Conservation (phyloP, 2,888 invertebrate genomes). For the Spisula solida region DNA sequence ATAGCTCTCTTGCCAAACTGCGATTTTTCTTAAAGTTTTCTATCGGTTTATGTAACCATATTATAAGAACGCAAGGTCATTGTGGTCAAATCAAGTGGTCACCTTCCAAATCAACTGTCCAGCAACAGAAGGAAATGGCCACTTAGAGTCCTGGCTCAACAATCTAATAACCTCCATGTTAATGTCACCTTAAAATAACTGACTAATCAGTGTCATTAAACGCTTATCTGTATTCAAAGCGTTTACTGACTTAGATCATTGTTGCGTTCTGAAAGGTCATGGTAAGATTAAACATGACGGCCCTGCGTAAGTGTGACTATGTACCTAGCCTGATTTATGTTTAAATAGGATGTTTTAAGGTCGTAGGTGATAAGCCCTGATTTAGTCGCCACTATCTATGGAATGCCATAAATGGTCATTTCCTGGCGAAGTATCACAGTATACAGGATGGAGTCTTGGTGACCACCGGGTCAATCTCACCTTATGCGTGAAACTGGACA, state of each 20-base stretch:
- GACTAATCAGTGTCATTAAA: not conserved
- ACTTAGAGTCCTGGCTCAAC: slow-evolving; percentile 35
- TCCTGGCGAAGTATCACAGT: slow-evolving; percentile 31
- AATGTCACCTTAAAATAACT: slow-evolving; percentile 35
- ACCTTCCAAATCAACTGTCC: not conserved
- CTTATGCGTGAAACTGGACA: slow-evolving; percentile 47
- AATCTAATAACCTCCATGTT: slow-evolving; percentile 30
- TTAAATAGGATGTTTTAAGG: slow-evolving; percentile 56
- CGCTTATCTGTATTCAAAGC: not conserved
- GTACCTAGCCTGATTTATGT: slow-evolving; percentile 28
- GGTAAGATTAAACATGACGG: slow-evolving; percentile 34
- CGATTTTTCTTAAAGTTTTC: no score
- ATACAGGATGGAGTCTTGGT: slow-evolving; percentile 6
- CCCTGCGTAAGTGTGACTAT: slow-evolving; percentile 37
- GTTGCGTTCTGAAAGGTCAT: not conserved
- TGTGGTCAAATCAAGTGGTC: not conserved
- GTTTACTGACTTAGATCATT: slow-evolving; percentile 3
- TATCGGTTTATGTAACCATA: no score
- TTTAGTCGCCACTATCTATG: slow-evolving; percentile 30
- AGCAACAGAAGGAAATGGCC: slow-evolving; percentile 48
- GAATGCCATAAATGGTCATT: slow-evolving; percentile 46
- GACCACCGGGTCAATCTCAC: slow-evolving; percentile 48
- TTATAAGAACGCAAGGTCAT: not conserved
- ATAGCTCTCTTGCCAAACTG: no score
- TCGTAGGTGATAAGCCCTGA: slow-evolving; percentile 43